Base-by-base conservation (phyloP, 2,888 invertebrate genomes). In the Amphipyra tragopoginis region DNA sequence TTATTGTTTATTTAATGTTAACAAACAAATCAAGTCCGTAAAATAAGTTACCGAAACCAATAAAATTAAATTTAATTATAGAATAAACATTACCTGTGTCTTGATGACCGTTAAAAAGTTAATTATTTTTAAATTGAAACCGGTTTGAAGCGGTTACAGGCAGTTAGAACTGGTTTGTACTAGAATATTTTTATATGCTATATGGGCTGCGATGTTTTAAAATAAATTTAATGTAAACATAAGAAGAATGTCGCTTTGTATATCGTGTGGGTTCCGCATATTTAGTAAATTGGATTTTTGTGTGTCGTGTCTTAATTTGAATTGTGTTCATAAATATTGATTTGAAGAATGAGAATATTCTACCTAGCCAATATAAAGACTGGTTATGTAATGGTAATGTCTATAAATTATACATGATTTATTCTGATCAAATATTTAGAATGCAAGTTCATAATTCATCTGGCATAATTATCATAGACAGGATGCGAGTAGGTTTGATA, bases 21-120 rank as follows among this genome's bases (percentile, higher is more conserved):
- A 62, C 52, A 76, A 72, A 76, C 69, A 79, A 69, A 73, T 70
- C 53, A 47, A 49, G 39, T 45, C 5, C 14, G 34, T 49, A 42
- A 52, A 55, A 63, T 69, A 66, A 56, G 26, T 66, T 57, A 68
- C 65, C 49, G 57, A 50, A 77, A 71, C 51, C 45, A 50, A 73
- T 77, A 49, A 77, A 62, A 68, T 65, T 29, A 21, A 64, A 73
- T 67, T 70, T 60, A 59, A 77, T 79, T 77, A 62, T 59, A 50
- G 40, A 72, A 62, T 69, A 60, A 60, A 65, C 49, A 55, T 75
- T 54, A 59, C 52, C 13, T 56, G 9, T 11, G 52, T 52, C 15
- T 57, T 44, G 39, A 65, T 45, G 47, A 14, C 34, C 52, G 59
- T 60, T 47, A 15, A 59, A 54, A 45, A 15, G 15, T 51, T 62